Base-by-base conservation (phyloP, 2,797 vertebrate species). In the Poeciliopsis presidionis region DNA sequence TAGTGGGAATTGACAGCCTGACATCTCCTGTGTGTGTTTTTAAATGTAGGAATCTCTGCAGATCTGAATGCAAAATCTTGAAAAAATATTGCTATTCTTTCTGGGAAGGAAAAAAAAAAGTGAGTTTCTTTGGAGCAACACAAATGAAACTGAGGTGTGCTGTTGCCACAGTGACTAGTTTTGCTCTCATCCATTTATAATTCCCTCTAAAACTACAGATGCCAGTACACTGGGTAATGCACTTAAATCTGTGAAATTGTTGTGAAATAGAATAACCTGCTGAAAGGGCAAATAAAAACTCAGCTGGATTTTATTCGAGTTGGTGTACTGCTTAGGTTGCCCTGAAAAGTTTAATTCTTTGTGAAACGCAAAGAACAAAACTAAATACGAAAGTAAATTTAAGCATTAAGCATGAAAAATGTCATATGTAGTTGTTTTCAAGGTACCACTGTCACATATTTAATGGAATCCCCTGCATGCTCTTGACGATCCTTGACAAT, bases 161-260 rank as follows among this genome's bases (percentile, higher is more conserved):
- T 51, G 72, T 74, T 86, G 76, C 80, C 73, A 73, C 80, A 65
- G 78, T 77, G 81, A 84, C 81, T 47, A 16, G 39, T 65, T 74
- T 80, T 65, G n/a, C 74, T 49, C 61, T 83, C 28, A 73, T n/a
- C 57, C 63, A 1, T 67, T 76, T 76, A 76, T 59, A 13, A 79
- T 75, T 72, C 36, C 72, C 25, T 70, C n/a, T 65, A 18, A 82
- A 77, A 67, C 5, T 69, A 36, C 45, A 78, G 59, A 73, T 79
- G 71, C 39, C 78, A 76, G 47, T 67, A 69, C 65, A 41, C 20
- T 82, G 51, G 79, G 57, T 74, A 72, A 89, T 75, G 22, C n/a
- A 36, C 45, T 45, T 45, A 3, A 1, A 14, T 45, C 36, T 73
- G 6, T 76, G 8, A 61, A 74, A 39, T 5, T 39, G 36, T 39